These are phyloP conservation scores for Odocoileus hemionus DNA, from an alignment of 2,113 vertebrate species.

Conservation along the genomic window DNA sequence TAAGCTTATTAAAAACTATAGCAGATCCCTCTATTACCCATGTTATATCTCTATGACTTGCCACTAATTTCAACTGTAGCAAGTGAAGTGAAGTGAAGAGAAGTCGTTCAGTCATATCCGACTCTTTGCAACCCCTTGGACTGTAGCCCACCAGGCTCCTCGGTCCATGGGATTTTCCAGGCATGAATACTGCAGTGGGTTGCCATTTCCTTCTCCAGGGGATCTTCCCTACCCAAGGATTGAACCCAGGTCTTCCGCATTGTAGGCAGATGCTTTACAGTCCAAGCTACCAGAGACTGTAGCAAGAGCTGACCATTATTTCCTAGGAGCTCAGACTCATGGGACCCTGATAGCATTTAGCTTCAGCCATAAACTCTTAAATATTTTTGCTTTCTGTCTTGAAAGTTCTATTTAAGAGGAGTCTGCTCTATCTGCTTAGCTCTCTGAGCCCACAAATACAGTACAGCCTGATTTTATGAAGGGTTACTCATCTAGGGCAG, in stretches of 20 bases:
- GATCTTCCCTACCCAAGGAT: not conserved
- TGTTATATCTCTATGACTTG: too few relatives aligned
- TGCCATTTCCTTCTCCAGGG: not conserved
- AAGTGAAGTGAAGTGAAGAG: not conserved
- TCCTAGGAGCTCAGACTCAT: not conserved
- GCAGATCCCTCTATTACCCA: not conserved
- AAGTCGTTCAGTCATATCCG: accelerated
- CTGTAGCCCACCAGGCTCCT: not conserved
- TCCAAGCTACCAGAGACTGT: not conserved
- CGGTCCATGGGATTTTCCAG: not conserved
- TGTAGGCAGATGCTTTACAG: not conserved
- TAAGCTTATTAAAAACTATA: not conserved
- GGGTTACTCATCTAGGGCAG: not conserved
- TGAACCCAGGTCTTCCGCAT: accelerated
- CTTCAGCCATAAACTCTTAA: not conserved
- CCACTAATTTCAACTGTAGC: not conserved
- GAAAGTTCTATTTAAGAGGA: not conserved
- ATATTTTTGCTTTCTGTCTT: not conserved
- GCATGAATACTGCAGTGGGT: not conserved
- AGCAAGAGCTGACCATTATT: not conserved
- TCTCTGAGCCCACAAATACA: not conserved
- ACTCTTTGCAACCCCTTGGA: not conserved
- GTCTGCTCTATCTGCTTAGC: not conserved
- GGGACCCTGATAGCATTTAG: not conserved
- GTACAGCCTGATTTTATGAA: not conserved